A percentile compares a stretch with the other conserved stretches of the same genome.
Evolutionary conservation across 2,888 invertebrate genomes (phyloP).

Genomic region (Drosophila hawaiiensis): DNA sequence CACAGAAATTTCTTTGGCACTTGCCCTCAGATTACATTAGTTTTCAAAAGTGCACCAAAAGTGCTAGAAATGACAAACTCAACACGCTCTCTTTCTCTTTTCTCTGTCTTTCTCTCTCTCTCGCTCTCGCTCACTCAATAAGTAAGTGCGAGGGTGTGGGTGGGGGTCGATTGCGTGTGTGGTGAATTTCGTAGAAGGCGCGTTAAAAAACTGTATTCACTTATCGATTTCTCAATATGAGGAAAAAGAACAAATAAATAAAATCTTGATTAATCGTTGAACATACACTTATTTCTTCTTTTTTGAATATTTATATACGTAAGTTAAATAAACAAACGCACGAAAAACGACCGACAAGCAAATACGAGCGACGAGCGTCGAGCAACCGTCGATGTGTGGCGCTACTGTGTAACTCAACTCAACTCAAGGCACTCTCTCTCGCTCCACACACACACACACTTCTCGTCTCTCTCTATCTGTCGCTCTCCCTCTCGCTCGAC

Average conservation of each 20-base stretch:
- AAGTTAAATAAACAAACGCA: constrained; percentile 16
- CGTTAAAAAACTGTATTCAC: constrained; percentile 37
- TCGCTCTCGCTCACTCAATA: constrained; percentile 9
- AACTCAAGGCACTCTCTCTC: constrained; percentile 35
- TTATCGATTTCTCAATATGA: constrained; percentile 65
- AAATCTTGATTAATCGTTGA: constrained; percentile 17
- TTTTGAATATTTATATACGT: not conserved
- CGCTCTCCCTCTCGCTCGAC: constrained; percentile 18
- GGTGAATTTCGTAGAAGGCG: constrained; percentile 59
- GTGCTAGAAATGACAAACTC: constrained; percentile 43
- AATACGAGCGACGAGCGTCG: constrained; percentile 36
- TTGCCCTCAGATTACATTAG: constrained; percentile 46
- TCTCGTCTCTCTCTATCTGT: constrained; percentile 17
- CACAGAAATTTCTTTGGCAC: constrained; percentile 46
- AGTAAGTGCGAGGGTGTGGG: constrained; percentile 15
- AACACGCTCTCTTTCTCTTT: constrained; percentile 13
- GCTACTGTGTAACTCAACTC: constrained; percentile 69
- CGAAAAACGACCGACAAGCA: constrained; percentile 25
- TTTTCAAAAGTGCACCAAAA: constrained; percentile 49
- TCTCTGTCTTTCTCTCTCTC: not conserved
- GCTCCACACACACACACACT: constrained; percentile 21
- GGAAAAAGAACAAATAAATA: constrained; percentile 9
- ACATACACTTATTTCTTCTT: constrained; percentile 13
- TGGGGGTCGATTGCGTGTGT: constrained; percentile 41
- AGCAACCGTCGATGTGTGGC: constrained; percentile 70